Base-by-base conservation (phyloP, 2,113 vertebrate species). In the Otis tarda region DNA sequence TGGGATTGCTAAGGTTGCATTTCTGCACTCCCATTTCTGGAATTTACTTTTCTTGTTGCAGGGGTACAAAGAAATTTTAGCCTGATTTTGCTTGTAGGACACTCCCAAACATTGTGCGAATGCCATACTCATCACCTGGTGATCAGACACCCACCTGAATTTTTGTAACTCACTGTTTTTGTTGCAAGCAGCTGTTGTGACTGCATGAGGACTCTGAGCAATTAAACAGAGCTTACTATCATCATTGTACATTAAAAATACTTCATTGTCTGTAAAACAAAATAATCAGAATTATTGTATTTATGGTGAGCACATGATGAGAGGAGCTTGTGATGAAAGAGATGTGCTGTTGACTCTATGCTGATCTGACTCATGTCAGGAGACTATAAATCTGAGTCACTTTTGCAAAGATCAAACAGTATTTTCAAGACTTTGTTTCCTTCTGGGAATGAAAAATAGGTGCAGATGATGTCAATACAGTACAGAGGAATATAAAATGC, bases 1-100 rank as follows among this genome's bases (percentile, higher is more conserved):
- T 86, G 97, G 97, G n/a, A 99, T 96, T 33, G 98, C 98, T 77
- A 99, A 97, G 4, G 98, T 98, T 11, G 98, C 98, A 14, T 99
- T 99, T 96, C 98, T 99, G 96, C 99, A 99, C 53, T 98, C 98
- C 99, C 99, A 99, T 43, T 98, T 98, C 90, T 99, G 99, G 23
- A 99, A 88, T 22, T 96, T 77, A n/a, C 80, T 99, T 37, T 68
- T 97, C 12, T 98, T 97, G 39, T 99, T 98, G 28, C 99, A 99
- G 28, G 98, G 97, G 39, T 97, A 98, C 28, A 99, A 94, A 50
- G 97, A 89, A 71, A 99, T 83, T 47, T 98, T 82, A 33, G 98
- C 98, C 98, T 98, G 98, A 24, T 98, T 98, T 7, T 89, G 96
- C 77, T 98, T 98, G 53, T 97, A 96, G 14, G 98, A 59, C 7